Evolutionary conservation across 2,113 vertebrate genomes (phyloP).

Genomic region (Alaudala cheleensis): DNA sequence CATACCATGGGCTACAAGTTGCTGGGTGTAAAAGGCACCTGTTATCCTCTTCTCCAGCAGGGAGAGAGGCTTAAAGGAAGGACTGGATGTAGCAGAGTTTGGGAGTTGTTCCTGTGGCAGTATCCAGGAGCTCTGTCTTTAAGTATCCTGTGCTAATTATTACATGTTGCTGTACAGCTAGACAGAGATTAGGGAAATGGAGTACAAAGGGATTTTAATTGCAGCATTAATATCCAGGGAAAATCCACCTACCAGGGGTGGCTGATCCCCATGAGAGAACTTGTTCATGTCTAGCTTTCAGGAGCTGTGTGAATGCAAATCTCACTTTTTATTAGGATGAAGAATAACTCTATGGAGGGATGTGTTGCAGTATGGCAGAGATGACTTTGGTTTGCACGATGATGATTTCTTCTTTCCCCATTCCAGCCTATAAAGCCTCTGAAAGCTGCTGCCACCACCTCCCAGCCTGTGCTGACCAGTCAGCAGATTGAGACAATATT

Average conservation of each 20-base stretch:
- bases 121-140: not conserved
- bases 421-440: conserved; percentile 96
- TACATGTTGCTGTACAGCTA: not conserved
- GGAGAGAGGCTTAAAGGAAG: not conserved
- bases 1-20: not conserved
- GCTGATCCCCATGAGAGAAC: not conserved
- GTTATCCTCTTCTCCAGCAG: not conserved
- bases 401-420: not conserved
- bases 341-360: not conserved
- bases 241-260: not conserved
- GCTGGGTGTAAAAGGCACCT: not conserved
- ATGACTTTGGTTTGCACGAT: not conserved
- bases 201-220: conserved; percentile 9
- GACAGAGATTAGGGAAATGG: not conserved
- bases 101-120: not conserved
- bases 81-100: not conserved
- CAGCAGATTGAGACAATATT: conserved; percentile 99
- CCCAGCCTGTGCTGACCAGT: conserved; percentile 90
- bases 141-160: not conserved
- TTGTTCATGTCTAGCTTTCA: not conserved
- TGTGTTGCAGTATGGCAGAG: not conserved
- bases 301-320: not conserved
- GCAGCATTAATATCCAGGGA: not conserved
- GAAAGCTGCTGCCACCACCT: conserved; percentile 95
- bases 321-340: not conserved